These are phyloP conservation scores for Nemopilema nomurai DNA, from an alignment of 30 jellyfish, hydroid and myxozoan species.

Conservation along the genomic window DNA sequence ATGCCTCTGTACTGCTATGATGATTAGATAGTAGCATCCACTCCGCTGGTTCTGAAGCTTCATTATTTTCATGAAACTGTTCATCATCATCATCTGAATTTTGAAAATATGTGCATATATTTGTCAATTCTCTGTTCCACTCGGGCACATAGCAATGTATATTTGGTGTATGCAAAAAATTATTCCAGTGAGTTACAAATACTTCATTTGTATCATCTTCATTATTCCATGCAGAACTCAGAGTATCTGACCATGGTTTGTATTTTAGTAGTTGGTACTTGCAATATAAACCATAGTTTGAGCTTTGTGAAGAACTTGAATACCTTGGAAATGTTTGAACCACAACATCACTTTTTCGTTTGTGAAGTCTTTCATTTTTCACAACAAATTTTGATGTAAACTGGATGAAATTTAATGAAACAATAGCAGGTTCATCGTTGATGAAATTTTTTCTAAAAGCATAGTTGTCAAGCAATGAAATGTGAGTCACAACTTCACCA, in stretches of 20 bases:
- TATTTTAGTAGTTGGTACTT: constrained; percentile 40
- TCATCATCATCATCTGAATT: constrained; percentile 4
- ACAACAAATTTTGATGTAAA: constrained; percentile 20
- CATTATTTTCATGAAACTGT: constrained; percentile 5
- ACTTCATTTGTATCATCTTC: constrained; percentile 32
- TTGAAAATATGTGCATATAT: constrained; percentile 24
- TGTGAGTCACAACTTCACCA: constrained; percentile 36
- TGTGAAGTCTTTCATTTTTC: constrained; percentile 22
- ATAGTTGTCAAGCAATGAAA: constrained; percentile 38
- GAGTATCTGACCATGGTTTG: constrained; percentile 59
- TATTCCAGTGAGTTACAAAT: constrained; percentile 26
- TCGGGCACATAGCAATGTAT: constrained; percentile 23
- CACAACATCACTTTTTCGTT: constrained; percentile 27
- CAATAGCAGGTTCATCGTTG: constrained; percentile 23
- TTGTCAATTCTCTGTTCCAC: constrained; percentile 23
- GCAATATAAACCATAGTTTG: constrained; percentile 47
- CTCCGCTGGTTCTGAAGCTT: constrained; percentile 48
- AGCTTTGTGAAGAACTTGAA: neutral
- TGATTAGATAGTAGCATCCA: constrained; percentile 60
- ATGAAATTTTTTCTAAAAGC: constrained; percentile 19
- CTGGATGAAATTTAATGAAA: constrained; percentile 27
- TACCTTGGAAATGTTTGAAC: constrained; percentile 29
- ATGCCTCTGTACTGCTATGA: constrained; percentile 30
- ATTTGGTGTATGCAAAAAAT: constrained; percentile 32
- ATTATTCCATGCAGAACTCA: constrained; percentile 53